Base-by-base conservation (phyloP, 2,888 invertebrate species). In the Philhelius pedissequus region DNA sequence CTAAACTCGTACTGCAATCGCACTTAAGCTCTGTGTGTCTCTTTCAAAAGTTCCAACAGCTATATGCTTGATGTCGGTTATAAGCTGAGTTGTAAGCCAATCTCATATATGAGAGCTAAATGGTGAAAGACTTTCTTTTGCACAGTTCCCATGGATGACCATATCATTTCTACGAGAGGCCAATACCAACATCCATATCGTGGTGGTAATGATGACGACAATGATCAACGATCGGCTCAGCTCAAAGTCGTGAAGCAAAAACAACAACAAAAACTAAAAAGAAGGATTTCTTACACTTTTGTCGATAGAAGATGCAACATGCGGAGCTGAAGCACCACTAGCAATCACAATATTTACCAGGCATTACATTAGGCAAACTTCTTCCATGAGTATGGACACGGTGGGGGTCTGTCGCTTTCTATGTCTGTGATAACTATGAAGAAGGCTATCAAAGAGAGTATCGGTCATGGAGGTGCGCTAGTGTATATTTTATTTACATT, bases 111-210 rank as follows among this genome's bases (percentile, higher is more conserved):
- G 45, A 75, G 70, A 71, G 71, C 18, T 30, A 56, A 58, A 80
- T 73, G 79, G 83, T 77, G 79, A 86, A 83, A 86, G 83, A 76
- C 86, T 86, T 83, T 86, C 75, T 79, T 83, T 83, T 86, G 73
- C 81, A 86, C 81, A 86, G 73, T 86, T 86, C 86, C 86, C 86
- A 86, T 81, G 84, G 56, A 75, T 84, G 71, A 69, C 69, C 74
- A 79, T 74, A 50, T 25, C 54, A 43, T 73, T 45, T 48, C 0
- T 30, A 15, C 8, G 30, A 32, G 56, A 64, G 62, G 38, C 60
- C 30, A 56, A n/a, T 7, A 22, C 25, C 22, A 48, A 48, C 73
- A 58, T 54, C 40, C 35, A 62, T 64, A 52, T 52, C 15, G 27
- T 68, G 45, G 52, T 68, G 68, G 52, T 35, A 48, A 35, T 48